Conservation (phyloP, 2,888 invertebrate genomes). For the Hirtodrosophila trivittata region DNA sequence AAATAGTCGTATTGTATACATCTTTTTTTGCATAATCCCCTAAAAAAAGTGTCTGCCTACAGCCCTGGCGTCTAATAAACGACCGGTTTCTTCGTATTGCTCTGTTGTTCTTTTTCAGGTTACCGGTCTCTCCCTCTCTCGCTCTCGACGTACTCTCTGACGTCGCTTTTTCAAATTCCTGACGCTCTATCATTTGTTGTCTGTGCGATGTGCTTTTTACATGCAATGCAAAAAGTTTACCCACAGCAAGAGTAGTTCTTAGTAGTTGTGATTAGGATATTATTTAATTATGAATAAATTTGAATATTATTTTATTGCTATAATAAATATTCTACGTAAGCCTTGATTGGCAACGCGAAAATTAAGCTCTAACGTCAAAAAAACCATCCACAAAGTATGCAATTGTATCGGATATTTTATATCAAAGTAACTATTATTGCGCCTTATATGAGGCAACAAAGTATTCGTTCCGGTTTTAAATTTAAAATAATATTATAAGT, state of each 20-base stretch:
- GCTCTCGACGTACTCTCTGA: conserved; percentile 4
- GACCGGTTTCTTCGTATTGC: conserved; percentile 54
- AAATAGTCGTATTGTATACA: not conserved
- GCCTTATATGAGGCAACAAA: too few species aligned
- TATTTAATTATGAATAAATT: too few species aligned
- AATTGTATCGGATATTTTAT: too few species aligned
- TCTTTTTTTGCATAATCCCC: not conserved
- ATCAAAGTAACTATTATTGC: too few species aligned
- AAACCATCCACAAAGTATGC: too few species aligned
- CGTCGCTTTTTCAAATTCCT: conserved; percentile 12
- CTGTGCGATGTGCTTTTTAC: conserved; percentile 10
- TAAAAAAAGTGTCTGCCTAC: not conserved
- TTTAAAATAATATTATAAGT: too few species aligned
- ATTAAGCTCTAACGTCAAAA: too few species aligned
- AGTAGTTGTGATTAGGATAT: too few species aligned
- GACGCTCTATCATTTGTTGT: conserved; percentile 17
- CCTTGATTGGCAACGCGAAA: too few species aligned
- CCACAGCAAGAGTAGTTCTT: not conserved
- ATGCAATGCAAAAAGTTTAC: conserved; percentile 18
- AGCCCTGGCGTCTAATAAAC: conserved; percentile 12
- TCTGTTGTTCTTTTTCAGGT: conserved; percentile 36
- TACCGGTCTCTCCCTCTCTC: conserved; percentile 54
- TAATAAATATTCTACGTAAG: too few species aligned
- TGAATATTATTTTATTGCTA: too few species aligned
- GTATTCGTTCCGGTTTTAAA: too few species aligned